Evolutionary conservation across 2,113 vertebrate genomes (phyloP).

Genomic region (Tyrannus savana): DNA sequence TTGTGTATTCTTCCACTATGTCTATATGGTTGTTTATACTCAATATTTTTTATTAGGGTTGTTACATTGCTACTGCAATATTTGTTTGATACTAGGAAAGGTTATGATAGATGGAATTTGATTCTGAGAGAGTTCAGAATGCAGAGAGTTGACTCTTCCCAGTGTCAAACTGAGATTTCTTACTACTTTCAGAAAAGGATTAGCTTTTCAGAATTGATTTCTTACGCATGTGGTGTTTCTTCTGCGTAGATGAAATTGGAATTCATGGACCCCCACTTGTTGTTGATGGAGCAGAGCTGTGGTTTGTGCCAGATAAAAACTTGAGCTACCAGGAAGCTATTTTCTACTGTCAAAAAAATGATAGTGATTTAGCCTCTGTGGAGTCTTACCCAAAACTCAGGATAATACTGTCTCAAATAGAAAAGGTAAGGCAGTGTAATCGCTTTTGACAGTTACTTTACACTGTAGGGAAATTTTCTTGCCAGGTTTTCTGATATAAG

Average conservation of each 20-base stretch:
- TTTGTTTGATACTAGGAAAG: background rate
- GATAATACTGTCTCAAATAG: conserved; percentile 72
- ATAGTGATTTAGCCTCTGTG: conserved; percentile 83
- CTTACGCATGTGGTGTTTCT: background rate
- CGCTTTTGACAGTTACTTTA: background rate
- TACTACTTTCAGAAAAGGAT: background rate
- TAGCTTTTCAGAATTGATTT: background rate
- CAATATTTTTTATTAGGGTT: background rate
- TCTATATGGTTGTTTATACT: background rate
- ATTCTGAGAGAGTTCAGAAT: background rate
- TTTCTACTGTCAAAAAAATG: conserved; percentile 81
- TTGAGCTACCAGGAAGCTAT: conserved; percentile 84
- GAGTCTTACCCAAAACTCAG: conserved; percentile 57
- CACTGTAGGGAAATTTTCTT: background rate
- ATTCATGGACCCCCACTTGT: conserved; percentile 83
- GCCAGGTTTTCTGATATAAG: background rate
- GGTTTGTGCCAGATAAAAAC: conserved; percentile 84
- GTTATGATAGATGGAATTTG: background rate
- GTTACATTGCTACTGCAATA: background rate
- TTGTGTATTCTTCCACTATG: background rate
- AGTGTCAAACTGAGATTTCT: background rate
- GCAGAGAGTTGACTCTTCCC: background rate
- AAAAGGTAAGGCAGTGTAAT: conserved; percentile 69
- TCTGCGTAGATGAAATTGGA: conserved; percentile 76
- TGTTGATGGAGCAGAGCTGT: conserved; percentile 88